These are phyloP conservation scores for Carduelis carduelis DNA, from an alignment of 2,797 vertebrate genomes.

Conservation along the genomic window DNA sequence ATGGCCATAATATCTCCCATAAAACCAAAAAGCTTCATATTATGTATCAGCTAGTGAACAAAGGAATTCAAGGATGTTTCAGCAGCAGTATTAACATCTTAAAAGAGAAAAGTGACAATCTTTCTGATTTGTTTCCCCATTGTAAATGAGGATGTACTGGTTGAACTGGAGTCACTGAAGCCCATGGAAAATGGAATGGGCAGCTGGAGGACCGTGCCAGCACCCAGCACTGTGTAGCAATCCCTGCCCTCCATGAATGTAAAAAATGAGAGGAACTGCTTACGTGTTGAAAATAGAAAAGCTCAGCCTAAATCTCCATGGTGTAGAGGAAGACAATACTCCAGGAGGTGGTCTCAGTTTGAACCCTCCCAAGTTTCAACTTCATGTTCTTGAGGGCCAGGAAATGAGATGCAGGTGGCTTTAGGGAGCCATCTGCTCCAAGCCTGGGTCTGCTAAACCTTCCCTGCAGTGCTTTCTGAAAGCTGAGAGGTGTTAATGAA, in stretches of 20 bases:
- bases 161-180: neutral
- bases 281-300: neutral
- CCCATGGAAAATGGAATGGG: neutral
- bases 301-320: neutral
- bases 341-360: neutral
- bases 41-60: neutral
- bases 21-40: neutral
- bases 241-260: rapidly evolving
- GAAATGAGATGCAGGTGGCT: neutral
- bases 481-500: conserved; percentile 4
- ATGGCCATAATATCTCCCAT: neutral
- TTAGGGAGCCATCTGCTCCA: neutral
- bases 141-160: neutral
- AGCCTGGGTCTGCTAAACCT: neutral
- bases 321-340: neutral
- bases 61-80: neutral
- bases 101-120: neutral
- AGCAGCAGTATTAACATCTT: neutral
- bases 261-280: neutral
- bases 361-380: neutral
- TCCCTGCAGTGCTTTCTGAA: neutral
- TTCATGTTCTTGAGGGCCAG: neutral
- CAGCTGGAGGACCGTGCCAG: neutral
- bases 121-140: neutral
- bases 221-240: neutral